phyloP scores from a whole-genome alignment of 2,888 invertebrate species.

The Tetheella fluctuosa region DNA sequence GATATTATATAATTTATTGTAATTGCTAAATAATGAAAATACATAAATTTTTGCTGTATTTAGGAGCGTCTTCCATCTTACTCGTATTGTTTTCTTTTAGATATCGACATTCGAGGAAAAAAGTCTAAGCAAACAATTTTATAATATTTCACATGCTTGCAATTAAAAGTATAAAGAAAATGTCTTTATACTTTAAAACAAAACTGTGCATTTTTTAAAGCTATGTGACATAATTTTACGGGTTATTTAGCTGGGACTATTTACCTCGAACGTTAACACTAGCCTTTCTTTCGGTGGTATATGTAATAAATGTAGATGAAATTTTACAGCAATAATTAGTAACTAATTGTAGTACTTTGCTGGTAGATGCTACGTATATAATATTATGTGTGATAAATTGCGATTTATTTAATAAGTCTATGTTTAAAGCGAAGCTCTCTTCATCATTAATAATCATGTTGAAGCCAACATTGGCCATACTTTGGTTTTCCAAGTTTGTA shows the following conservation, averaged over 20 bases:
- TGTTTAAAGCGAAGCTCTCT: conserved; percentile 46
- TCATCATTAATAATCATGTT: conserved; percentile 42
- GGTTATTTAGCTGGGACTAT: conserved; percentile 31
- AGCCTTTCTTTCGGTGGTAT: conserved; percentile 80
- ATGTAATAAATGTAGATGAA: conserved; percentile 64
- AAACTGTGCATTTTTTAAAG: conserved; percentile 29
- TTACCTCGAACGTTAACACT: conserved; percentile 47
- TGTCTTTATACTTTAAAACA: conserved; percentile 21
- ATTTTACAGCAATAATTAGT: conserved; percentile 82
- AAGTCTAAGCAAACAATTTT: conserved; percentile 32
- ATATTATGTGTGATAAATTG: conserved; percentile 75
- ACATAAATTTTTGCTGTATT: conserved; percentile 81
- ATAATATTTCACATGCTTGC: neutral
- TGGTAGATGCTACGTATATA: conserved; percentile 77
- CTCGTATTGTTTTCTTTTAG: conserved; percentile 75
- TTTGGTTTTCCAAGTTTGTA: neutral
- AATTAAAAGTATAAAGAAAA: conserved; percentile 34
- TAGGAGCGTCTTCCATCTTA: conserved; percentile 83
- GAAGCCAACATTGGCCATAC: neutral
- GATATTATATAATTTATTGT: conserved; percentile 71
- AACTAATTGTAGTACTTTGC: conserved; percentile 76
- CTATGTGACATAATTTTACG: conserved; percentile 22
- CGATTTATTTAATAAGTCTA: conserved; percentile 65
- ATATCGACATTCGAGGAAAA: conserved; percentile 52
- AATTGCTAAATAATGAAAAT: conserved; percentile 71